Conservation (phyloP, 2,113 vertebrate genomes). For the Platanista minor region DNA sequence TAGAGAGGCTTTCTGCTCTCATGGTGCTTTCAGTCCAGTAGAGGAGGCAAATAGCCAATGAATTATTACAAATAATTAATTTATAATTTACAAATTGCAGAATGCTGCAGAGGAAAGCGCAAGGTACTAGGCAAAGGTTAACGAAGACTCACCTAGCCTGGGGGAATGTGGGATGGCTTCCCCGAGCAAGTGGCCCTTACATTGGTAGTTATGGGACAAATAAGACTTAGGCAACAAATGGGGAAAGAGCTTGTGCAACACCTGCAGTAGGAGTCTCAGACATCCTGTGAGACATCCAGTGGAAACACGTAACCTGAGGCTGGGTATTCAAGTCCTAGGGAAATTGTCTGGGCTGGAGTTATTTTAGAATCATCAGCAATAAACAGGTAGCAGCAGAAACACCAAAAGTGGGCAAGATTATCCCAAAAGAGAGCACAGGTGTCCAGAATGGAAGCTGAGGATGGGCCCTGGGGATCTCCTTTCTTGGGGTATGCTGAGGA, state of each 20-base stretch:
- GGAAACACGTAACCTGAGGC: background rate
- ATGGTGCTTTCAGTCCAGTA: background rate
- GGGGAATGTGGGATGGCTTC: background rate
- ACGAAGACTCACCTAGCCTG: background rate
- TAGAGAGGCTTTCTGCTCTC: background rate
- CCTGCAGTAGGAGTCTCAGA: background rate
- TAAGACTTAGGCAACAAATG: background rate
- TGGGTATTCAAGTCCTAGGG: background rate
- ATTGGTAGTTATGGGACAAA: background rate
- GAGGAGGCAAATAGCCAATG: background rate
- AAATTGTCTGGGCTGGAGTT: background rate
- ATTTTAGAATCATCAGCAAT: background rate
- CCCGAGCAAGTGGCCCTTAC: background rate
- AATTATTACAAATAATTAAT: conserved; percentile 15
- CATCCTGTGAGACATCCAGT: background rate
- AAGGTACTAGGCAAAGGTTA: background rate
- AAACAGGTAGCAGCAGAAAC: background rate
- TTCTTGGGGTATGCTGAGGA: background rate
- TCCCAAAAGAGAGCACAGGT: background rate
- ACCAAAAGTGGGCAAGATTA: background rate
- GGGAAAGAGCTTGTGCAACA: background rate
- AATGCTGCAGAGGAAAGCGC: background rate
- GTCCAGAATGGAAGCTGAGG: background rate
- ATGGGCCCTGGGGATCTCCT: background rate
- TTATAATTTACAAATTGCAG: background rate